Conservation (phyloP, 2,113 vertebrate species). For the Callocephalon fimbriatum region DNA sequence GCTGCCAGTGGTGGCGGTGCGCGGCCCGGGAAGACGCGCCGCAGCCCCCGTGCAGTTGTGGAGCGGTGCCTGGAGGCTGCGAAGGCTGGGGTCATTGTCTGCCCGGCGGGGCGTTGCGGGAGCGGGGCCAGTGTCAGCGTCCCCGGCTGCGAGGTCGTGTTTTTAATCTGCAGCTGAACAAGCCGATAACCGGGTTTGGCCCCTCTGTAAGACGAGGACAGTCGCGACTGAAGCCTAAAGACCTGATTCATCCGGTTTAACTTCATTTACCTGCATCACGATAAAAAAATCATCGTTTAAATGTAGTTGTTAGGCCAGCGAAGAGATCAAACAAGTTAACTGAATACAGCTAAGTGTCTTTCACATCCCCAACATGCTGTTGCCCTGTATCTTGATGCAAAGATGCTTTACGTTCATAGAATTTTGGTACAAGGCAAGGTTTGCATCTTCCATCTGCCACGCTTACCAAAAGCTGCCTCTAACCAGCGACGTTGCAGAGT, state of each 20-base stretch:
- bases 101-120: neutral
- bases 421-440: neutral
- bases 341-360: neutral
- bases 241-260: neutral
- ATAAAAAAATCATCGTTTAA: neutral
- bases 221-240: neutral
- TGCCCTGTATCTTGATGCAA: neutral
- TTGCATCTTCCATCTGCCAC: neutral
- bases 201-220: neutral
- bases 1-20: neutral
- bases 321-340: neutral
- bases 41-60: neutral
- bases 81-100: neutral
- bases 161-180: neutral
- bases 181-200: neutral
- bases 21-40: neutral
- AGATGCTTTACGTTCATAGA: neutral
- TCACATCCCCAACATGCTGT: fast-evolving
- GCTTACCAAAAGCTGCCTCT: neutral
- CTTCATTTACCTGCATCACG: neutral
- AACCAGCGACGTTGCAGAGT: neutral
- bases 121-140: fast-evolving
- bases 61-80: neutral
- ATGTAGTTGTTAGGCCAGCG: neutral
- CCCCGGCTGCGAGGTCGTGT: neutral